Conservation (phyloP, 35 echinoderm and acorn worm genomes). For the Acanthaster planci region DNA sequence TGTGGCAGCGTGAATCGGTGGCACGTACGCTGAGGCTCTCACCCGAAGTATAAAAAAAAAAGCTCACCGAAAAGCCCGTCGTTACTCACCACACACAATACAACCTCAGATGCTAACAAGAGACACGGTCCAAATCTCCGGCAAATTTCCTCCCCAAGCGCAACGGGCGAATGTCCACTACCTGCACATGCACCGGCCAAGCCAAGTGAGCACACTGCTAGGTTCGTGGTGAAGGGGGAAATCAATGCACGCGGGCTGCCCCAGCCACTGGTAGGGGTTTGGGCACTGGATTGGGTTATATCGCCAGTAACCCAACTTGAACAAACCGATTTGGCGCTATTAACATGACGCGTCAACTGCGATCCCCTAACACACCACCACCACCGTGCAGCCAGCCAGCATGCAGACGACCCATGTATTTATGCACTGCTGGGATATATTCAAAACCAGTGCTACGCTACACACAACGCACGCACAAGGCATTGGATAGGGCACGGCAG, state of each 20-base stretch:
- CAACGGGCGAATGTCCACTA: not conserved
- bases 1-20: too few relatives aligned
- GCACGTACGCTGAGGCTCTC: too few relatives aligned
- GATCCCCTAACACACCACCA: slow-evolving; percentile 14
- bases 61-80: too few relatives aligned
- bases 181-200: not conserved
- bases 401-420: too few relatives aligned
- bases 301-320: not conserved
- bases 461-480: not conserved
- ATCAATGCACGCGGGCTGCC: slow-evolving; percentile 22
- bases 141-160: too few relatives aligned
- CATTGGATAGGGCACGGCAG: not conserved
- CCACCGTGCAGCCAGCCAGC: too few relatives aligned
- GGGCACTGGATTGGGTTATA: not conserved
- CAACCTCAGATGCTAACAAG: too few relatives aligned
- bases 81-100: too few relatives aligned
- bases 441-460: not conserved
- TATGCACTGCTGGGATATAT: slow-evolving; percentile 10
- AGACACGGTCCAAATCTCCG: too few relatives aligned
- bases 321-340: slow-evolving; percentile 31
- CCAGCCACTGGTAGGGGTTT: not conserved
- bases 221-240: not conserved
- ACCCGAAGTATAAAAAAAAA: too few relatives aligned
- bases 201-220: too few relatives aligned
- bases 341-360: not conserved